Evolutionary conservation across 2,113 vertebrate species (phyloP).

Genomic region (Electrona antarctica): DNA sequence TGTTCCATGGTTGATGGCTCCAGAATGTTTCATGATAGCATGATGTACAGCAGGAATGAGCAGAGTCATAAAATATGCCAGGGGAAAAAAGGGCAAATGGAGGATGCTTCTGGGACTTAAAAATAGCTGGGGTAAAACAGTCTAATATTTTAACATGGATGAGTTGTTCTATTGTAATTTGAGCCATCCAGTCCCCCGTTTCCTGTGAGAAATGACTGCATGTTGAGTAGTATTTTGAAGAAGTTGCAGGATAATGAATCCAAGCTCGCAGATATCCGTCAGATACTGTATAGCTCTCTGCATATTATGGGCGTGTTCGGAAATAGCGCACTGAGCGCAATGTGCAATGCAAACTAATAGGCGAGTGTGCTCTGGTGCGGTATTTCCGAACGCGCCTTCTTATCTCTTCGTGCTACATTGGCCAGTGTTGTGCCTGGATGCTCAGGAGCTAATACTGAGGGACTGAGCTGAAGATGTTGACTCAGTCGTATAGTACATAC

Average conservation of each 20-base stretch:
- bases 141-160: constrained; percentile 23
- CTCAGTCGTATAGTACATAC: too few species aligned
- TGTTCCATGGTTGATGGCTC: constrained; percentile 66
- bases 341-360: too few species aligned
- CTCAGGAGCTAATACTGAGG: too few species aligned
- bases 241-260: background rate
- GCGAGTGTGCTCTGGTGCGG: too few species aligned
- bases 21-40: constrained; percentile 60
- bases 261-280: background rate
- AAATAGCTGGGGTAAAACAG: constrained; percentile 11
- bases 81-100: constrained; percentile 51
- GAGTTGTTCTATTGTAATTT: background rate
- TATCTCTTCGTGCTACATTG: too few species aligned
- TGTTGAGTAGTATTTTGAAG: constrained; percentile 1
- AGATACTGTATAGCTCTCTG: background rate
- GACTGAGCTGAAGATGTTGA: background rate
- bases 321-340: too few species aligned
- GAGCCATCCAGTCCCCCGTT: background rate
- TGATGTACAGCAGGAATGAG: constrained; percentile 53
- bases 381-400: too few species aligned
- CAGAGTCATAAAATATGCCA: constrained; percentile 54
- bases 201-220: background rate
- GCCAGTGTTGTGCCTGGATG: too few species aligned
- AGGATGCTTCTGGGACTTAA: constrained; percentile 42
- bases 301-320: background rate